Evolutionary conservation across 2,113 vertebrate species (phyloP), one percentile per base, ranked within the genome.

Genomic region (Picathartes gymnocephalus): DNA sequence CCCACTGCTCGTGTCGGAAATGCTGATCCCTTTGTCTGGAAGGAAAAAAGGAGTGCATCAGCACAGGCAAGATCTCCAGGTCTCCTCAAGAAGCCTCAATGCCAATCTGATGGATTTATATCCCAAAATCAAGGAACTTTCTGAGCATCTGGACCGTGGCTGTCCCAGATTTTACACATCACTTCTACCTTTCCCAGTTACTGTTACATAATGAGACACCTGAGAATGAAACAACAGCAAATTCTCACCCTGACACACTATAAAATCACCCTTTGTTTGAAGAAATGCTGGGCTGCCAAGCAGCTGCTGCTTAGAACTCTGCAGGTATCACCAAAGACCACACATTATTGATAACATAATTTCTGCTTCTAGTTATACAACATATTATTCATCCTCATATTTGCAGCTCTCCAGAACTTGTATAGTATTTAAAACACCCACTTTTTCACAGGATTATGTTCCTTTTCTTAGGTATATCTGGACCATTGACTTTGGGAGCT

Each of bases 1-100:
- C 96, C 95, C 94, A 96, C 74, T 97, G 94, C 78, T 96, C 93
- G 0, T 85, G 93, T 35, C 94, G 74, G 51, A 33, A 95, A 50
- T 97, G 96, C 30, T 92, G 81, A 1, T 94, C 57, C 74, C 83
- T 81, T 37, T 95, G 81, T 5, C 90, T 95, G 83, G 16, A 50
- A 76, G 50, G 53, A 65, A 81, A 18, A 35, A 81, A 71, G 60
- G n/a, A 44, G 28, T 6, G 54, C 48, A 51, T 35, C 2, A 3
- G 40, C 31, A 48, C 3, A 33, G 35, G 14, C 5, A 73, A 77
- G 33, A 86, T 10, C 57, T 51, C 31, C 14, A 33, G 15, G 4
- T 33, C 44, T 65, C 39, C 58, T 37, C 71, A 66, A 30, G 22
- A 51, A 72, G 13, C 44, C 50, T 70, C 64, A 54, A 0, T 12